Evolutionary conservation across 1,140 invertebrate species (phyloP).

Genomic region (Grapholita molesta): DNA sequence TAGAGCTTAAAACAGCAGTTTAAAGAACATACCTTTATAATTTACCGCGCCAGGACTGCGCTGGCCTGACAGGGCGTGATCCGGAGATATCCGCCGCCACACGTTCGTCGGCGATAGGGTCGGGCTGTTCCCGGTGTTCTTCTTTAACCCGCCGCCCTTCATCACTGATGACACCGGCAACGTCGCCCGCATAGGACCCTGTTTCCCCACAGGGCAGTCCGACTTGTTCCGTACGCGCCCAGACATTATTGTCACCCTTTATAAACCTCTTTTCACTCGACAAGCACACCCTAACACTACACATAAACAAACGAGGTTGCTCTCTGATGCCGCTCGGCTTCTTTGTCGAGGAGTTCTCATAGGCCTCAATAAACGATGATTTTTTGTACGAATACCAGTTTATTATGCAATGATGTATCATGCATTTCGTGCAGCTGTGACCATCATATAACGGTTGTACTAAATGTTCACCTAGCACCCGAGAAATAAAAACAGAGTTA

Average conservation of each 20-base stretch:
- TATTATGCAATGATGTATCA: slow-evolving; percentile 41
- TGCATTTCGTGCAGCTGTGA: slow-evolving; percentile 40
- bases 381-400: slow-evolving; percentile 39
- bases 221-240: slow-evolving; percentile 83
- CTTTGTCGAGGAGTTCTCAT: slow-evolving; percentile 64
- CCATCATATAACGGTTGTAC: slow-evolving; percentile 47
- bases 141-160: slow-evolving; percentile 79
- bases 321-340: slow-evolving; percentile 63
- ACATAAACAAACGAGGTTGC: slow-evolving; percentile 51
- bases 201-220: slow-evolving; percentile 82
- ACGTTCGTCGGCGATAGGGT: slow-evolving; percentile 82
- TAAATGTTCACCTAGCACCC: slow-evolving; percentile 58
- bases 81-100: slow-evolving; percentile 83
- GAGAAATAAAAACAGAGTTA: slow-evolving; percentile 65
- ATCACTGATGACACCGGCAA: slow-evolving; percentile 85
- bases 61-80: slow-evolving; percentile 83
- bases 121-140: slow-evolving; percentile 82
- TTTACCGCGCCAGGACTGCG: slow-evolving; percentile 85
- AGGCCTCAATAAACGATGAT: slow-evolving; percentile 51
- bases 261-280: slow-evolving; percentile 34
- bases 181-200: slow-evolving; percentile 86
- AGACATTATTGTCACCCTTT: slow-evolving; percentile 75
- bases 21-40: slow-evolving; percentile 80
- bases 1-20: neutral
- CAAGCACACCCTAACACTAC: slow-evolving; percentile 42